Evolutionary conservation across 2,113 vertebrate genomes (phyloP), one percentile per base, ranked within the genome.

Genomic region (Eleginops maclovinus): DNA sequence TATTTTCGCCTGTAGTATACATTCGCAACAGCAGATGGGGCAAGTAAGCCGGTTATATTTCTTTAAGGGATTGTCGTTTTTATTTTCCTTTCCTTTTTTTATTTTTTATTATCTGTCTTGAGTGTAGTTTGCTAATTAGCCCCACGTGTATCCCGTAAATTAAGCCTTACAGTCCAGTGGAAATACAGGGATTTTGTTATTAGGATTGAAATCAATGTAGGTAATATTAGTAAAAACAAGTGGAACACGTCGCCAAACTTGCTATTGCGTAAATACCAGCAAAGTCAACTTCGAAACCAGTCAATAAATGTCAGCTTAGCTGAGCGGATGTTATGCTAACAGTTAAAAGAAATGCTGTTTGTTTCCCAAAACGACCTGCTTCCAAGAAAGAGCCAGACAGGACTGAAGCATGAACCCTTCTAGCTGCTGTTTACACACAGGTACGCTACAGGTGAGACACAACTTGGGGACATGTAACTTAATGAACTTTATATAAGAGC

Each of bases 41-140:
- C 1, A 6, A 46, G 11, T 19, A 10, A 36, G 46, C 12, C 9
- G 1, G 24, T 16, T 16, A 53, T 44, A n/a, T n/a, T 53, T 24
- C 31, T 53, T 44, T 14, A 46, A 28, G 22, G 44, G 66, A 16
- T 2, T 26, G 21, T 15, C 3, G 15, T 11, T n/a, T 56, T 5
- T 47, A 75, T 24, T n/a, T n/a, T n/a, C n/a, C 41, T 65, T 46
- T 44, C 46, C 16, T 22, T 17, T 36, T 65, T 46, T 44, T 36
- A 16, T 22, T 17, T 36, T 3, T 54, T 61, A 59, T n/a, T 15
- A 15, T 40, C n/a, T 12, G 47, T n/a, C 40, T 40, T 40, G 55
- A n/a, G n/a, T 62, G 22, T 24, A 24, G 6, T 53, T 26, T 46
- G 47, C 46, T 67, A 46, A 73, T 80, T 61, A 47, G 36, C 40